Percentiles rank a stretch among this genome's conserved stretches.
phyloP scores from a whole-genome alignment of 92 coral and sea anemone species.

The Chrysogorgia sp. region DNA sequence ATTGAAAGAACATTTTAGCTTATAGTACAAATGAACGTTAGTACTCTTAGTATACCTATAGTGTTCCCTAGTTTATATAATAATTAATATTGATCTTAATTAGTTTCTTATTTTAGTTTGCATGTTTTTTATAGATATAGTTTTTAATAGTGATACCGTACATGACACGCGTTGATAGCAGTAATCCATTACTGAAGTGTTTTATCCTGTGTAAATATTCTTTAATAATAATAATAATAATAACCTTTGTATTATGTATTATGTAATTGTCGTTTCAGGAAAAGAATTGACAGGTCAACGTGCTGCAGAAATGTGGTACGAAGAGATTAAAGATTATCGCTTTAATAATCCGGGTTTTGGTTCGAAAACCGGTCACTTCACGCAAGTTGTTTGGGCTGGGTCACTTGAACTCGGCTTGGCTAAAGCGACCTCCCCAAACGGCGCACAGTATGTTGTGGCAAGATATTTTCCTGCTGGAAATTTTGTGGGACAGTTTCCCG shows the following conservation, averaged over 20 bases:
- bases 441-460: constrained; percentile 96
- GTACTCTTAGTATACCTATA: no score
- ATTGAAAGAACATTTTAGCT: no score
- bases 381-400: constrained; percentile 92
- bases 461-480: constrained; percentile 94
- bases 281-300: constrained; percentile 84
- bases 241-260: neutral
- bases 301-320: constrained; percentile 99
- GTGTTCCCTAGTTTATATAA: no score
- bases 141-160: no score
- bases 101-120: no score
- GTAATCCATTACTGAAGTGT: no score
- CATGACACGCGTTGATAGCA: no score
- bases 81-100: no score
- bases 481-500: constrained; percentile 91
- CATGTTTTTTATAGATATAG: no score
- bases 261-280: constrained; percentile 47
- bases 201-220: no score
- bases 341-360: constrained; percentile 89
- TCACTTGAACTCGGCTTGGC: constrained; percentile 88
- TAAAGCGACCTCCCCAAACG: constrained; percentile 81
- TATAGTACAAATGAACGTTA: no score
- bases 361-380: constrained; percentile 97
- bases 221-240: no score
- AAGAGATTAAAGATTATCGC: constrained; percentile 87